A percentile compares a stretch with the other conserved stretches of the same genome.
phyloP scores from a whole-genome alignment of 2,113 vertebrate genomes.

The Choloepus hoffmanni region DNA sequence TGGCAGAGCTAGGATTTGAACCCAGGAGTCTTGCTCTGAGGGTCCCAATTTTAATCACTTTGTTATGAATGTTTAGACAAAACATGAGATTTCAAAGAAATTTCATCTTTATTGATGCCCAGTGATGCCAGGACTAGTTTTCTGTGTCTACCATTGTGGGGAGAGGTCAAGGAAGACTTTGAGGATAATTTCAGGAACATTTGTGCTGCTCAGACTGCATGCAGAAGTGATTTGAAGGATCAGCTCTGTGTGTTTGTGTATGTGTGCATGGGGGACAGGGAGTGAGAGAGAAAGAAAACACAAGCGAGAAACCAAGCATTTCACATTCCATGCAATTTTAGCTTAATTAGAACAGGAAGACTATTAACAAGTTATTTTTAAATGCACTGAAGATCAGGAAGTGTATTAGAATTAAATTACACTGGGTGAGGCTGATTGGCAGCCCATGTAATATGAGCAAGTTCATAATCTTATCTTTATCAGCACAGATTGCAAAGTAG shows the following conservation, averaged over 20 bases:
- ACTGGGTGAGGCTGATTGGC: conserved; percentile 65
- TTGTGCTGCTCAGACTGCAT: neutral
- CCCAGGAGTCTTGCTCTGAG: neutral
- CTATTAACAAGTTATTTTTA: conserved; percentile 80
- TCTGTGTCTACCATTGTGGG: neutral
- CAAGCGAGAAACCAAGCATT: neutral
- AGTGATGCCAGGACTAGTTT: neutral
- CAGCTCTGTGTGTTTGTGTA: too few relatives aligned
- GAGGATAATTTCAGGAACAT: neutral
- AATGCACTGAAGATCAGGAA: conserved; percentile 73
- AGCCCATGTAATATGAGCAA: conserved; percentile 50
- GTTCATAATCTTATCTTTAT: conserved; percentile 75
- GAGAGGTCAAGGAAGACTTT: neutral
- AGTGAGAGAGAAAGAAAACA: too few relatives aligned
- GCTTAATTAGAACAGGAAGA: conserved; percentile 81
- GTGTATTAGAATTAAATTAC: conserved; percentile 70
- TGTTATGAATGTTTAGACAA: neutral
- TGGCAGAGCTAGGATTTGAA: neutral
- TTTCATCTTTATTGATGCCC: neutral
- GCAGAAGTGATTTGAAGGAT: neutral
- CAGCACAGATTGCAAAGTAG: conserved; percentile 66
- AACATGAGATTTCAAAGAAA: neutral
- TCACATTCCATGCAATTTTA: conserved; percentile 70
- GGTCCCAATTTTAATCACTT: neutral
- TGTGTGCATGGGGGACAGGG: neutral